Conservation (phyloP, 1,140 invertebrate genomes). For the Drosophila arawakana region DNA sequence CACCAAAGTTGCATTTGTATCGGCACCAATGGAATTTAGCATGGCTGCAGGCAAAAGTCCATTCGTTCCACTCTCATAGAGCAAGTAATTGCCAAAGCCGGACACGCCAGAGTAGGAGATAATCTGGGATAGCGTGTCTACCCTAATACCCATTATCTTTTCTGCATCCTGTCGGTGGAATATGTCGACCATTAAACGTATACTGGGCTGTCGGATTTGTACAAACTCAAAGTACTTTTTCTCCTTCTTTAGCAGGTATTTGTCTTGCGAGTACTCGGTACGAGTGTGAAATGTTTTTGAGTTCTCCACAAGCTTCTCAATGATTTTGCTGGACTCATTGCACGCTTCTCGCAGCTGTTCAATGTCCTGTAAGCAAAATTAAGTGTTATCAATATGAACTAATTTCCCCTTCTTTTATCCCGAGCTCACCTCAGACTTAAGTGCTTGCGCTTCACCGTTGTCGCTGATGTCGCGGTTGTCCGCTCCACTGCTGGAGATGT, state of each 20-base stretch:
- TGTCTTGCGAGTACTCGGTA: conserved; percentile 96
- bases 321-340: conserved; percentile 91
- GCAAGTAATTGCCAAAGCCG: conserved; percentile 90
- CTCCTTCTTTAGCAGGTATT: conserved; percentile 97
- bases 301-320: conserved; percentile 94
- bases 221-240: conserved; percentile 94
- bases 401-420: too few relatives aligned
- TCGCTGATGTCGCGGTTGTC: conserved; percentile 95
- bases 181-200: conserved; percentile 91
- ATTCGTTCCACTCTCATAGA: conserved; percentile 94
- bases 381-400: not conserved
- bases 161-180: conserved; percentile 90
- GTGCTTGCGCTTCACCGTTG: conserved; percentile 93
- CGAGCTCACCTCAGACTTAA: conserved; percentile 87
- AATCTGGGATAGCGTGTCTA: conserved; percentile 95
- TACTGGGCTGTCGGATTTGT: conserved; percentile 90
- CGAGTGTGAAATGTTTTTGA: conserved; percentile 94
- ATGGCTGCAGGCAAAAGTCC: conserved; percentile 93
- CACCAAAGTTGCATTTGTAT: conserved; percentile 88
- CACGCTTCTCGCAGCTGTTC: conserved; percentile 90
- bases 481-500: conserved; percentile 86
- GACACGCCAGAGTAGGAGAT: conserved; percentile 92
- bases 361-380: conserved; percentile 87
- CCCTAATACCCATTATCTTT: conserved; percentile 92
- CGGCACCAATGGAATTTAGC: conserved; percentile 89